Conservation (phyloP, 1,140 invertebrate species). For the Cotesia vestalis region DNA sequence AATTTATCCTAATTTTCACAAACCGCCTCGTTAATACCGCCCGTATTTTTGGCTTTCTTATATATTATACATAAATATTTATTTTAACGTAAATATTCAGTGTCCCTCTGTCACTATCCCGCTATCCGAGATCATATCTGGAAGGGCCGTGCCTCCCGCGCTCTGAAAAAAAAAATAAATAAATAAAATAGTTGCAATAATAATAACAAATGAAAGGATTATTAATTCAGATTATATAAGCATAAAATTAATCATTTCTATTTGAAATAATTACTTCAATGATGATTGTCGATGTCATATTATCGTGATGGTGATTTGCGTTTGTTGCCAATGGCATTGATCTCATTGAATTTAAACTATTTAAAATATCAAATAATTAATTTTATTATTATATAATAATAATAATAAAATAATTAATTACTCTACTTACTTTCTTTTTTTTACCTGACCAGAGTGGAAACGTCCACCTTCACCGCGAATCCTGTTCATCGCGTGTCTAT, state of each 20-base stretch:
- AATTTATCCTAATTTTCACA: too few relatives aligned
- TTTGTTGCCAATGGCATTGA: conserved; percentile 53
- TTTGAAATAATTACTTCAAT: conserved; percentile 51
- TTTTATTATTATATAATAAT: too few relatives aligned
- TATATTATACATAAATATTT: too few relatives aligned
- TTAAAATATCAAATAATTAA: conserved; percentile 46
- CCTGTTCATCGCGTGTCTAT: conserved; percentile 97
- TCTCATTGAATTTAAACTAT: conserved; percentile 49
- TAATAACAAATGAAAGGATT: not conserved
- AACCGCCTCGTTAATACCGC: too few relatives aligned
- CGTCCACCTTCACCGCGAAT: conserved; percentile 95
- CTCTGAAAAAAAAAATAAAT: conserved; percentile 43
- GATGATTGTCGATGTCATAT: conserved; percentile 54
- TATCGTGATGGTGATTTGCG: conserved; percentile 53
- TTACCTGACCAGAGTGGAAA: conserved; percentile 85
- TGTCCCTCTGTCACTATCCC: conserved; percentile 48
- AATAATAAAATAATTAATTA: not conserved
- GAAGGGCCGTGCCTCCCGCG: conserved; percentile 43
- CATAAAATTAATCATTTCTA: not conserved
- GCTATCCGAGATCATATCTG: conserved; percentile 52
- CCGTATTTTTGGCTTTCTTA: too few relatives aligned
- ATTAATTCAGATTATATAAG: conserved; percentile 13
- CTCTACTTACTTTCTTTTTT: conserved; percentile 67
- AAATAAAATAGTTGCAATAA: too few relatives aligned
- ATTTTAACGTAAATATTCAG: conserved; percentile 20